Conservation (phyloP, 2,888 invertebrate genomes). For the Cenopis cana region DNA sequence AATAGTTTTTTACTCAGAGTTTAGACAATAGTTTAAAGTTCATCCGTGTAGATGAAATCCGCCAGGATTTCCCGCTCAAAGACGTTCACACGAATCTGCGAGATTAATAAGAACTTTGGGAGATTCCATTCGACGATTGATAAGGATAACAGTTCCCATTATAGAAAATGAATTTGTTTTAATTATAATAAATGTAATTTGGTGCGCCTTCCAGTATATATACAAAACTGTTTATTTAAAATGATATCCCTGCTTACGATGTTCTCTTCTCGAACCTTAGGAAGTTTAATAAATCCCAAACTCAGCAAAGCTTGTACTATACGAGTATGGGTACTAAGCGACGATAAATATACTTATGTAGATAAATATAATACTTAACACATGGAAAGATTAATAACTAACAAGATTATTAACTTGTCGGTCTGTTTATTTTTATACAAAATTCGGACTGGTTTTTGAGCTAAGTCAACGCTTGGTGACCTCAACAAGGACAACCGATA, state of each 20-base stretch:
- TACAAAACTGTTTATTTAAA: no score
- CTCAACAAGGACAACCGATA: not conserved
- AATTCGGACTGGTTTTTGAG: slow-evolving; percentile 13
- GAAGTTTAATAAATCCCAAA: no score
- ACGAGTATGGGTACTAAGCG: no score
- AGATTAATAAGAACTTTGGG: slow-evolving; percentile 10
- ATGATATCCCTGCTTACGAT: no score
- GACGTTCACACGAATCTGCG: slow-evolving; percentile 32
- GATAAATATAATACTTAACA: no score
- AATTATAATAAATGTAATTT: not conserved
- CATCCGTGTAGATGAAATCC: slow-evolving; percentile 32
- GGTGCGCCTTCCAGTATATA: not conserved
- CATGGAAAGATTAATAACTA: no score
- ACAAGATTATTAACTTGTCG: not conserved
- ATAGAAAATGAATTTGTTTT: slow-evolving; percentile 8
- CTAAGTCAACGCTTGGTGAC: slow-evolving; percentile 1
- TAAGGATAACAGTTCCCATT: not conserved
- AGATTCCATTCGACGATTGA: slow-evolving; percentile 9
- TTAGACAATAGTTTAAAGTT: slow-evolving; percentile 30
- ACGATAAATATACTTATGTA: no score
- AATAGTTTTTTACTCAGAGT: slow-evolving; percentile 24
- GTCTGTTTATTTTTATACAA: not conserved
- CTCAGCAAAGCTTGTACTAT: no score
- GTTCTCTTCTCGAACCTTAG: no score
- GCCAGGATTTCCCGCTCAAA: slow-evolving; percentile 31